Evolutionary conservation across 2,888 invertebrate species (phyloP), one percentile per base, ranked within the genome.

Genomic region (Epirrhoe tristata): DNA sequence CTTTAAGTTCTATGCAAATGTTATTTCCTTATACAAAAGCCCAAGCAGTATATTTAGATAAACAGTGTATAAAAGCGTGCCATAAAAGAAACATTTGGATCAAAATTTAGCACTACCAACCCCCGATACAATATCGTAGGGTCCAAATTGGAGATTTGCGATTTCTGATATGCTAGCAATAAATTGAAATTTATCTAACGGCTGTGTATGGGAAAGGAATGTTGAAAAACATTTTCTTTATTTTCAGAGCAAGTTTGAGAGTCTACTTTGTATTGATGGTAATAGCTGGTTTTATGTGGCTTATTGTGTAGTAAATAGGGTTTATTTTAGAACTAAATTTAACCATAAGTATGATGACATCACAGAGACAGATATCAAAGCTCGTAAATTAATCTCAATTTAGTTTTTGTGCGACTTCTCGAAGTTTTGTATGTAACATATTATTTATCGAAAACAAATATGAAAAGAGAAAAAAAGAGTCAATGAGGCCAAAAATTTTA

Each of bases 171-270:
- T 63, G 61, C 34, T 5, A 58, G 58, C 63, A 61, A 63, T 69
- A 66, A 69, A 69, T 69, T 69, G 69, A 66, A 69, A 69, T 69
- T 69, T 69, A 69, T 69, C 63, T 69, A 63, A 69, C 66, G 69
- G 54, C 63, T 66, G 43, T 66, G 58, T 63, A 69, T 69, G 63
- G 62, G 58, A 51, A 60, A 69, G 36, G 67, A 63, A 62, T 62
- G 62, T 46, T 46, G 36, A 32, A 60, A n/a, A 66, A 46, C 60
- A 66, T 60, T 60, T 67, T 67, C 63, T 57, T 57, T 43, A 12
- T 50, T 51, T 34, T 58, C 55, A 58, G 50, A 59, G 55, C 63
- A 59, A 58, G 63, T 46, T 63, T 50, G 24, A 36, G 10, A 63
- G 8, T 24, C 24, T 46, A 36, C 55, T 50, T 50, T 46, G 36